Evolutionary conservation across 1,140 invertebrate genomes (phyloP).

Genomic region (Lamellibrachia luymesi): DNA sequence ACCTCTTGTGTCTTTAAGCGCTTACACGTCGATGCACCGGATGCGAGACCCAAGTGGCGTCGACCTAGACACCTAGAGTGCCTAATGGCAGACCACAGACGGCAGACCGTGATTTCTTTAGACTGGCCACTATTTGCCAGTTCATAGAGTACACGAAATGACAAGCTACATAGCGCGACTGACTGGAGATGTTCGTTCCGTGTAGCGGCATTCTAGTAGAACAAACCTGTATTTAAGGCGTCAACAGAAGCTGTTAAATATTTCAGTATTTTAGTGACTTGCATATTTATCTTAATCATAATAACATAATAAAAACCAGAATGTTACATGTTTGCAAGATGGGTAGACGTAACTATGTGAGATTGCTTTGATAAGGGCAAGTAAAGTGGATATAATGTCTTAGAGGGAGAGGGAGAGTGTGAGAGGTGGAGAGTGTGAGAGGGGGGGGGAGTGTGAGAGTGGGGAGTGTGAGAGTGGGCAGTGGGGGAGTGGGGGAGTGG

Average conservation of each 20-base stretch:
- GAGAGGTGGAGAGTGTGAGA: not conserved
- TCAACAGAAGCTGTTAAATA: not conserved
- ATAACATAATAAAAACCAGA: no score
- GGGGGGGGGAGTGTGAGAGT: not conserved
- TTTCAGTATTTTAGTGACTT: no score
- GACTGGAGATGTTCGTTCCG: not conserved
- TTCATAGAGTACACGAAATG: not conserved
- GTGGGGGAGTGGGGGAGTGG: no score
- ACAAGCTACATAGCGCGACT: not conserved
- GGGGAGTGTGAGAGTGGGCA: no score
- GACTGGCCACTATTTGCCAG: not conserved
- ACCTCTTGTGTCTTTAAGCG: no score
- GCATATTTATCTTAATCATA: no score
- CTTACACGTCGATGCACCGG: no score
- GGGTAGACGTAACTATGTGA: not conserved
- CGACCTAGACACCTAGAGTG: not conserved
- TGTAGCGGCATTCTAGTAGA: not conserved
- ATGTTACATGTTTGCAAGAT: no score
- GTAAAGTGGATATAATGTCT: no score
- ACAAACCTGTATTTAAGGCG: not conserved
- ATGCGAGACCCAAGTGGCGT: not conserved
- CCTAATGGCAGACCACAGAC: no score
- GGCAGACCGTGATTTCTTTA: not conserved
- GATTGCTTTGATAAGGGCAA: not conserved
- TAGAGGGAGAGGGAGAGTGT: no score